Evolutionary conservation across 2,888 invertebrate species (phyloP), one percentile per base, ranked within the genome.

Genomic region (Strigamia transsilvanica): DNA sequence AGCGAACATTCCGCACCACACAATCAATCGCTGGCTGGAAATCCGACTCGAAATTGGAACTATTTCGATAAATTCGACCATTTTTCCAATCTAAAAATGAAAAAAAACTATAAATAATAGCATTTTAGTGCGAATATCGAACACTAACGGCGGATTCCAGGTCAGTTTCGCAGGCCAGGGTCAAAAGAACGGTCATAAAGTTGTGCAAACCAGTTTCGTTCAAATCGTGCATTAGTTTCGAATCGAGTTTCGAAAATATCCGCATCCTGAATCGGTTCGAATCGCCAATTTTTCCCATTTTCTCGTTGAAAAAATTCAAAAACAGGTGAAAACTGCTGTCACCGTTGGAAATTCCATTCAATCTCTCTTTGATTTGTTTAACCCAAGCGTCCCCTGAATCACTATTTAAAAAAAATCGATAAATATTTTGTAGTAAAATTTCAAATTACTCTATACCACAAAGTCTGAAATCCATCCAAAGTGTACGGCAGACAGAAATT

Each of bases 401-500:
- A 79, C 79, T 79, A 18, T 12, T 1, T 1, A 78, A 27, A 78
- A 78, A 78, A 41, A 41, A 38, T 13, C 13, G 10, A 38, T 38
- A 5, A 38, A 18, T 5, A 27, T 78, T 32, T 5, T 27, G 2
- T 15, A 78, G 1, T 18, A 1, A n/a, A 23, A 78, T 12, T 32
- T 12, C 1, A 10, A 5, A 38, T 23, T 32, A 78, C 6, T 78
- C 3, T n/a, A n/a, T n/a, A 80, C 80, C 51, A 32, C 21, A 80
- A 51, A 9, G 12, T 80, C 21, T 42, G 80, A 12, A 80, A 51
- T 13, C 80, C 80, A 21, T 80, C 80, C n/a, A 80, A 18, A 2
- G 80, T 51, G 51, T 42, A 51, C 32, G 80, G 80, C 2, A 80
- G 27, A 80, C 51, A 51, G 23, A 80, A 80, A 80, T 56, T 80